phyloP scores from a whole-genome alignment of 2,113 vertebrate species.

The Tonatia bakeri region DNA sequence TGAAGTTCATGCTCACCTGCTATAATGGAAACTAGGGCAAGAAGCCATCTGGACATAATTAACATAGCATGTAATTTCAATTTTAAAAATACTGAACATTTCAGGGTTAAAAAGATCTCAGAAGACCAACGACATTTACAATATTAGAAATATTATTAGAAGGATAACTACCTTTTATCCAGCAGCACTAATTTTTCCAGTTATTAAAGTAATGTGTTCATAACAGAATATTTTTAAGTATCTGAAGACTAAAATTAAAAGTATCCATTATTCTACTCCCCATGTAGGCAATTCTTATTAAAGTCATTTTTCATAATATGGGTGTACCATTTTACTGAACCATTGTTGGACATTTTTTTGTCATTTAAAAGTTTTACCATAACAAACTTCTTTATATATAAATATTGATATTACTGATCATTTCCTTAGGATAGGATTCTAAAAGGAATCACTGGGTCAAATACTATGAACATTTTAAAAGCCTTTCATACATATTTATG shows the following conservation, averaged over 20 bases:
- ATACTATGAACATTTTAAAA: not conserved
- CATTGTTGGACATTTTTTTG: not conserved
- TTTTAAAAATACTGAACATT: not conserved
- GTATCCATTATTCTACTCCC: not conserved
- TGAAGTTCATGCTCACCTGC: not conserved
- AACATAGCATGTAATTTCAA: not conserved
- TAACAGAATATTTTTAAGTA: not conserved
- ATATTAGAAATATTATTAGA: not conserved
- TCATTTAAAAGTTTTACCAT: not conserved
- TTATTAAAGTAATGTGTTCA: not conserved
- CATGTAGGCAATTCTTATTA: not conserved
- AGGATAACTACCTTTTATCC: not conserved
- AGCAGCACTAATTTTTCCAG: not conserved
- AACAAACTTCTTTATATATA: not conserved
- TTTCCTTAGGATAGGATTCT: not conserved
- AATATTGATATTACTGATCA: not conserved
- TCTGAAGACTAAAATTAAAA: conserved; percentile 24
- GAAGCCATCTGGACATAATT: not conserved
- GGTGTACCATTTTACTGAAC: not conserved
- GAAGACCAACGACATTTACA: not conserved
- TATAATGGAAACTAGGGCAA: not conserved
- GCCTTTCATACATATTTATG: not conserved
- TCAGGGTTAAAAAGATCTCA: not conserved
- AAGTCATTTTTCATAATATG: not conserved
- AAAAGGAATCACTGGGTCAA: not conserved